phyloP scores from a whole-genome alignment of 2,888 invertebrate species.

The Cyclophora albipunctata region DNA sequence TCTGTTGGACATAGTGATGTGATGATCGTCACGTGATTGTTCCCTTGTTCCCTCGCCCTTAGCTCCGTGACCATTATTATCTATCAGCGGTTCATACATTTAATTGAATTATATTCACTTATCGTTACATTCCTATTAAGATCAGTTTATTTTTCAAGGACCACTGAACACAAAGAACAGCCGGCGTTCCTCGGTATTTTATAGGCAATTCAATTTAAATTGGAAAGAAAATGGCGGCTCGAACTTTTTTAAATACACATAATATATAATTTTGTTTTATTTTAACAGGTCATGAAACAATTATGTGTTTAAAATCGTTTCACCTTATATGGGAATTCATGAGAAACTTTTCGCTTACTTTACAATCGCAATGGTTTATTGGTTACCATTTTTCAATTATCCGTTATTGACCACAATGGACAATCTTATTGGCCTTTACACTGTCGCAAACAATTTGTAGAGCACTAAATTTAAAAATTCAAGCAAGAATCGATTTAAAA shows the following conservation, averaged over 20 bases:
- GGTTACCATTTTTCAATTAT: conserved; percentile 72
- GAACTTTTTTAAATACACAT: no score
- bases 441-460: conserved; percentile 57
- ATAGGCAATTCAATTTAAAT: no score
- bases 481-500: conserved; percentile 29
- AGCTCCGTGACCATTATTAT: conserved; percentile 49
- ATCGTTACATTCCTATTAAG: conserved; percentile 54
- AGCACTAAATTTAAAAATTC: conserved; percentile 22
- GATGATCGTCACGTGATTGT: conserved; percentile 21
- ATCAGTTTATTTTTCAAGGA: conserved; percentile 57
- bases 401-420: conserved; percentile 68
- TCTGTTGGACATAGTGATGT: conserved; percentile 45
- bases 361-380: conserved; percentile 70
- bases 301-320: no score
- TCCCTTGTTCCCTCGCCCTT: conserved; percentile 31
- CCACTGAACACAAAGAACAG: conserved; percentile 30
- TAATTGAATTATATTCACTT: conserved; percentile 69
- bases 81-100: conserved; percentile 47
- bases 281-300: no score
- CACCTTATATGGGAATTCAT: no score
- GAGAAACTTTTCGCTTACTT: conserved; percentile 34
- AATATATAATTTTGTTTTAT: no score
- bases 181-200: no score
- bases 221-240: no score
- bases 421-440: conserved; percentile 61